These are phyloP conservation scores for Margarornis squamiger DNA, from an alignment of 2,797 vertebrate species.

Conservation along the genomic window DNA sequence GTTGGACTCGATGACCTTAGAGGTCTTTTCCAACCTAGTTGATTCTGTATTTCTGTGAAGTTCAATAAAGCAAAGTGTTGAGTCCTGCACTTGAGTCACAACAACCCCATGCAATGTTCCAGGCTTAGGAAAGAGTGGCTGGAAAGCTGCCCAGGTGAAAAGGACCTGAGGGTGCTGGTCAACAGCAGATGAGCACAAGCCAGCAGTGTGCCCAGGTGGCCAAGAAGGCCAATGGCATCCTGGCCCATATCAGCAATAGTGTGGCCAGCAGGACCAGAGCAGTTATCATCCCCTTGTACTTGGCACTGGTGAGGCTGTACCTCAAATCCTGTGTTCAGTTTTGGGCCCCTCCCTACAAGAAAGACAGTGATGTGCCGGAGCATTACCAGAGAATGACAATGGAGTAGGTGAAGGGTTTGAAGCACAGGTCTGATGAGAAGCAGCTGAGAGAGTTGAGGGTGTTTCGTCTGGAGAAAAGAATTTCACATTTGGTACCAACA, in stretches of 20 bases:
- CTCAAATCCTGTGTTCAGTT: neutral
- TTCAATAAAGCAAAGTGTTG: neutral
- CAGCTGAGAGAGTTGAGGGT: neutral
- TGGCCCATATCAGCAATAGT: neutral
- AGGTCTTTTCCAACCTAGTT: too few relatives aligned
- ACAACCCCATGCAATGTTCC: neutral
- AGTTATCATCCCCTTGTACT: rapidly evolving
- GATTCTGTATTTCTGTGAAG: neutral
- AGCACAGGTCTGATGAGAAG: neutral
- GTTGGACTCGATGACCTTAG: too few relatives aligned
- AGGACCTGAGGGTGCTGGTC: rapidly evolving
- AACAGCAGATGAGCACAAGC: rapidly evolving
- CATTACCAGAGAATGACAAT: neutral
- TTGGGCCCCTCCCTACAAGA: neutral
- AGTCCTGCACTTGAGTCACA: neutral
- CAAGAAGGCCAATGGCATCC: rapidly evolving
- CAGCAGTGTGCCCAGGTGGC: neutral
- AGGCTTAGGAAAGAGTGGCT: neutral
- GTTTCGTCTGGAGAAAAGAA: neutral
- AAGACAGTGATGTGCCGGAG: neutral
- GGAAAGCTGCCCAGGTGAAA: rapidly evolving
- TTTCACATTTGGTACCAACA: neutral
- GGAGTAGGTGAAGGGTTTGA: neutral
- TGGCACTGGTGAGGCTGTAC: rapidly evolving
- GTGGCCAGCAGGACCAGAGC: neutral